Base-by-base conservation (phyloP, 2,113 vertebrate species). In the Pseudolaguvia tuberculata region DNA sequence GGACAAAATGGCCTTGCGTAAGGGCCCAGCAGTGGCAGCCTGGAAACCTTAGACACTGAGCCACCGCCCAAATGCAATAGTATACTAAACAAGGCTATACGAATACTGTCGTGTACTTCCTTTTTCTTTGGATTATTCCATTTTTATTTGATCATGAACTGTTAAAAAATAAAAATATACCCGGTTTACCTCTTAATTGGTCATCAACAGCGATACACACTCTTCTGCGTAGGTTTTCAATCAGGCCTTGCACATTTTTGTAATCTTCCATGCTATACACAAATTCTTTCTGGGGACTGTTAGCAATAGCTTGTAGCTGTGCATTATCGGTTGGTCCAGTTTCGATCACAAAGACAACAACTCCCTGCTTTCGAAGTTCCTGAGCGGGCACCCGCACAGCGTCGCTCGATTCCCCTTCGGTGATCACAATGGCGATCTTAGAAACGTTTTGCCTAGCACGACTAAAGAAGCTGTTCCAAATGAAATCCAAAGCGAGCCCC, bases 351-450 rank as follows among this genome's bases (percentile, higher is more conserved):
- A 90, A 94, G 50, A 94, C 74, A 0, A 89, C 81, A 15, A 92
- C 88, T 0, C 90, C 91, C 0, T 81, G 68, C 42, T 82, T 27
- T 67, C 88, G 88, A 50, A 95, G 83, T 0, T 29, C 51, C n/a
- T 80, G 84, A 0, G 92, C 91, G 0, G 87, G 84, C 0, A 9
- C 51, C 0, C 58, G 18, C 1, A 92, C 88, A 0, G 88, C 77
- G 39, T 93, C 93, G 0, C 17, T 56, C 0, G 93, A 94, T 5
- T 87, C 88, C 0, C 93, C 92, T 0, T 92, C 88, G 0, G 91
- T 94, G 82, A 95, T 85, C 51, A 95, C 76, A 69, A 94, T 87
- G 4, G 88, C 84, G 31, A 94, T 82, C 79, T 94, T 91, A 10
- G 92, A 90, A 14, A 92, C 83, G 0, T 78, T 80, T 14, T 57